These are phyloP conservation scores for Psophia crepitans DNA, from an alignment of 2,113 vertebrate species.

Conservation along the genomic window DNA sequence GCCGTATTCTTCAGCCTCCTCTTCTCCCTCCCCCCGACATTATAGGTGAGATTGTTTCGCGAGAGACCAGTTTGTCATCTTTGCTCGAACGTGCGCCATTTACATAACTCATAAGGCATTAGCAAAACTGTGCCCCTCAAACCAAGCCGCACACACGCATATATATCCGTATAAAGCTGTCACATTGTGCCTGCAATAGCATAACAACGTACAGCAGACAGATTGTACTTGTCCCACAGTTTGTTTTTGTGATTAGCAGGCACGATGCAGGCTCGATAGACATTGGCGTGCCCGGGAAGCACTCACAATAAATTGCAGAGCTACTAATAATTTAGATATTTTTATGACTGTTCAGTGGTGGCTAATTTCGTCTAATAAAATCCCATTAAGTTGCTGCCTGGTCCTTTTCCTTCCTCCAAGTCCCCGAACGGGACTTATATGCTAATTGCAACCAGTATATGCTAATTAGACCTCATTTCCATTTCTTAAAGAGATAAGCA, in stretches of 20 bases:
- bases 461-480: conserved; percentile 78
- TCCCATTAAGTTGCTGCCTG: conserved; percentile 76
- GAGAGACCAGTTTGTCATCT: conserved; percentile 7
- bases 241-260: conserved; percentile 58
- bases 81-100: not conserved
- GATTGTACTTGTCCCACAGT: conserved; percentile 14
- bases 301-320: conserved; percentile 74
- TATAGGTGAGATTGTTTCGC: conserved; percentile 7
- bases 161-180: not conserved
- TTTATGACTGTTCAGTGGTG: conserved; percentile 78
- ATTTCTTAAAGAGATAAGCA: conserved; percentile 80
- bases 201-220: not conserved
- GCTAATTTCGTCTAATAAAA: conserved; percentile 81
- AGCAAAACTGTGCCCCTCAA: not conserved
- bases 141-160: not conserved
- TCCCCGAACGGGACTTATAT: conserved; percentile 80
- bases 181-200: not conserved
- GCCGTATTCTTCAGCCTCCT: not conserved
- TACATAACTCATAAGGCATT: conserved; percentile 26
- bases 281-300: conserved; percentile 70
- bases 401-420: conserved; percentile 73
- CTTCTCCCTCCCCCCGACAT: no score
- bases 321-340: conserved; percentile 80
- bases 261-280: conserved; percentile 46
- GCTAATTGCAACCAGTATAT: conserved; percentile 80